Evolutionary conservation across 35 echinoderm and acorn worm genomes (phyloP).

Genomic region (Holothuria glaberrima): DNA sequence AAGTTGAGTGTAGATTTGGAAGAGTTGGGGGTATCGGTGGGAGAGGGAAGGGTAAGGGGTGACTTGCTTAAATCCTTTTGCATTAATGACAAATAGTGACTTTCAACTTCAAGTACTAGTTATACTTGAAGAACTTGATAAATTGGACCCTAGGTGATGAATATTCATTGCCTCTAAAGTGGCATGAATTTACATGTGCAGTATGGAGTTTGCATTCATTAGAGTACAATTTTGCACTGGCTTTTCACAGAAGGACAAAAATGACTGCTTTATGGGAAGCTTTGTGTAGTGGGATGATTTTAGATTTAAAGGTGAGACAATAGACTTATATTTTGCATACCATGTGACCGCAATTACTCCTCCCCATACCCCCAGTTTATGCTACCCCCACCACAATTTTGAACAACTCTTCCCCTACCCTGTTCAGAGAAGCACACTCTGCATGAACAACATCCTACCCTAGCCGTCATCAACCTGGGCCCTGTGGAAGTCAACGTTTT

Average conservation of each 20-base stretch:
- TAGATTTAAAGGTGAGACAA: slow-evolving; percentile 23
- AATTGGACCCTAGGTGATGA: too few relatives aligned
- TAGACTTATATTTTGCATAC: slow-evolving; percentile 27
- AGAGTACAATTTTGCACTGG: not conserved
- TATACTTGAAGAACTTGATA: too few relatives aligned
- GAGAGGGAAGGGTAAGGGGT: too few relatives aligned
- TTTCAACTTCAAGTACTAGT: too few relatives aligned
- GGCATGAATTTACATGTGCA: too few relatives aligned
- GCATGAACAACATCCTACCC: slow-evolving; percentile 22
- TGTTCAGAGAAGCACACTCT: slow-evolving; percentile 26
- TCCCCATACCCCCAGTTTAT: slow-evolving; percentile 10
- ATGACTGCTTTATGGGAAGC: slow-evolving; percentile 6
- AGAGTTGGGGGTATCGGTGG: too few relatives aligned
- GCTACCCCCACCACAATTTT: slow-evolving; percentile 22
- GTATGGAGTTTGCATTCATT: too few relatives aligned
- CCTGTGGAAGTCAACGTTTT: slow-evolving; percentile 15
- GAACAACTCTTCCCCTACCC: not conserved
- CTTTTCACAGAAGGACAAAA: slow-evolving; percentile 35
- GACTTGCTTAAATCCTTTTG: too few relatives aligned
- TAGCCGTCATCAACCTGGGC: slow-evolving; percentile 31
- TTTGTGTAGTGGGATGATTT: slow-evolving; percentile 30
- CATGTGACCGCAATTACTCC: slow-evolving; percentile 22
- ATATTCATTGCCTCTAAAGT: too few relatives aligned
- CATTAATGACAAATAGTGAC: too few relatives aligned
- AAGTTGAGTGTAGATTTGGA: too few relatives aligned